phyloP scores from a whole-genome alignment of 1,140 invertebrate genomes.

The Drosophila elegans region DNA sequence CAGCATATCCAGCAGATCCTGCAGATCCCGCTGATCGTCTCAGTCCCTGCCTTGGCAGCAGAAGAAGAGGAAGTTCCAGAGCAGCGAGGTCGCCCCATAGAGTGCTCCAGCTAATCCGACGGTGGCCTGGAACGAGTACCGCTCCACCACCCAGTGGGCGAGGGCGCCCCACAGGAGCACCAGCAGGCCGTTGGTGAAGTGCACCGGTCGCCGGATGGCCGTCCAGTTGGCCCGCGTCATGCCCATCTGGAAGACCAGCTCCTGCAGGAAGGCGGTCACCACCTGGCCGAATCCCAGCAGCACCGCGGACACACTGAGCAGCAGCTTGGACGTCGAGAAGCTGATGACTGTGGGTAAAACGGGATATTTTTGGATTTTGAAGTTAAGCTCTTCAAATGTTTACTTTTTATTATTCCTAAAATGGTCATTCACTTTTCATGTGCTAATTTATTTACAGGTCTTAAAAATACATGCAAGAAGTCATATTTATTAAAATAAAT shows the following conservation, averaged over 20 bases:
- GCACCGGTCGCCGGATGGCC: slow-evolving; percentile 70
- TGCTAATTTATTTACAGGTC: too few species aligned
- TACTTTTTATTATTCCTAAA: too few species aligned
- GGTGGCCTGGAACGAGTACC: slow-evolving; percentile 77
- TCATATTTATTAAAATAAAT: too few species aligned
- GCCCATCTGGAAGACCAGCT: slow-evolving; percentile 77
- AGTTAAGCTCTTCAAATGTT: too few species aligned
- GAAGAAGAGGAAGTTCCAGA: slow-evolving; percentile 81
- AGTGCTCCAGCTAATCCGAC: slow-evolving; percentile 69
- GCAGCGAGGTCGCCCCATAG: slow-evolving; percentile 62
- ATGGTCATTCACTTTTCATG: too few species aligned
- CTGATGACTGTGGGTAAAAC: slow-evolving; percentile 67
- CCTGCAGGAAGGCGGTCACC: slow-evolving; percentile 80
- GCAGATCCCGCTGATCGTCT: not conserved
- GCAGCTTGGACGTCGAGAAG: slow-evolving; percentile 79
- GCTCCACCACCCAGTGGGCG: slow-evolving; percentile 77
- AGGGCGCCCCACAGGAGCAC: slow-evolving; percentile 79
- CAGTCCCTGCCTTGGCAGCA: slow-evolving; percentile 72
- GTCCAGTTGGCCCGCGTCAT: slow-evolving; percentile 82
- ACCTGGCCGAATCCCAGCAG: slow-evolving; percentile 81
- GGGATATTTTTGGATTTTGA: not conserved
- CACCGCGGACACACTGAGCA: slow-evolving; percentile 79
- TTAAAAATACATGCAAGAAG: too few species aligned
- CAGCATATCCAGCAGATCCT: not conserved
- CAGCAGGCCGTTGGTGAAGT: slow-evolving; percentile 78